Conservation (phyloP, 2,888 invertebrate species). For the Phortica okadai region DNA sequence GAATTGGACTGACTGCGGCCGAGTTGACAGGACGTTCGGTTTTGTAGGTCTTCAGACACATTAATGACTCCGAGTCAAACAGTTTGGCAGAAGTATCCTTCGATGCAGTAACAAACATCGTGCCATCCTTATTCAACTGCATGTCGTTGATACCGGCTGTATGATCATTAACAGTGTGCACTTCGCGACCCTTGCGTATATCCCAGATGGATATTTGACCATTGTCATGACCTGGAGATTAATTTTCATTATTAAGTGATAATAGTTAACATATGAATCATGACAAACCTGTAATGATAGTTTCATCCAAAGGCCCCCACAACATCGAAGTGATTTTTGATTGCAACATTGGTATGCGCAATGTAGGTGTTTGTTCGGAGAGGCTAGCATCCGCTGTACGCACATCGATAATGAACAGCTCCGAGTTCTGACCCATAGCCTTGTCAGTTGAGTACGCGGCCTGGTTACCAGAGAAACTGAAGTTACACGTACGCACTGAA, state of each 20-base stretch:
- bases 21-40: constrained; percentile 99
- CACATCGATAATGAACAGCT: constrained; percentile 91
- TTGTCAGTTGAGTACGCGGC: constrained; percentile 96
- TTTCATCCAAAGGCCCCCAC: constrained; percentile 96
- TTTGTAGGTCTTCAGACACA: constrained; percentile 95
- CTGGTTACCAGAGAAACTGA: constrained; percentile 94
- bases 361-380: constrained; percentile 83
- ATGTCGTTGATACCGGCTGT: constrained; percentile 94
- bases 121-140: constrained; percentile 94
- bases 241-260: background rate
- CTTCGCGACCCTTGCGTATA: constrained; percentile 88
- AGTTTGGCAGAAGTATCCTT: constrained; percentile 97
- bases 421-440: constrained; percentile 93
- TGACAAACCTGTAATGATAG: constrained; percentile 84
- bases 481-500: constrained; percentile 93
- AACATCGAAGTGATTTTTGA: constrained; percentile 93
- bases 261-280: background rate
- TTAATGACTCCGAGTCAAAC: constrained; percentile 91
- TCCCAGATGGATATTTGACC: constrained; percentile 97
- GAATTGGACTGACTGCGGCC: constrained; percentile 95
- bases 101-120: constrained; percentile 98
- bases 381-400: constrained; percentile 85
- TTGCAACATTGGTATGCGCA: constrained; percentile 87
- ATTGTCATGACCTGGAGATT: constrained; percentile 86
- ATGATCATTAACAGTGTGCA: constrained; percentile 89